phyloP scores from a whole-genome alignment of 2,888 invertebrate genomes.

The Calameuta idolon region DNA sequence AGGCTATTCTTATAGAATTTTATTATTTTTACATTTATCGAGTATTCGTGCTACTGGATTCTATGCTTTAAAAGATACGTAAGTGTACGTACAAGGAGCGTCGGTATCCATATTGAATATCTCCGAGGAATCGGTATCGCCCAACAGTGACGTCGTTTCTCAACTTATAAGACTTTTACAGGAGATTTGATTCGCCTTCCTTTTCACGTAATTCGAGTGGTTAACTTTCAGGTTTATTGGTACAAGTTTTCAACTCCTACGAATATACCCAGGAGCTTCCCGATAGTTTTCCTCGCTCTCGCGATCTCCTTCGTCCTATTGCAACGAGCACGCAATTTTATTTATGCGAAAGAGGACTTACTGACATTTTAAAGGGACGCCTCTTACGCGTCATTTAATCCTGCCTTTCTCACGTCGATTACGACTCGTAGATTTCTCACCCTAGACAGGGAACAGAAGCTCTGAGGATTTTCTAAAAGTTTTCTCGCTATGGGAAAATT shows the following conservation, averaged over 20 bases:
- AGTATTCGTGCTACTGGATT: neutral
- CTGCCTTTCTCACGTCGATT: neutral
- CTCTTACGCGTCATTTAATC: neutral
- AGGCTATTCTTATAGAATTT: neutral
- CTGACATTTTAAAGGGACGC: neutral
- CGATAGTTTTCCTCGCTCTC: neutral
- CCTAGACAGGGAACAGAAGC: neutral
- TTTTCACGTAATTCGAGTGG: neutral
- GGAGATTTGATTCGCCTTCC: neutral
- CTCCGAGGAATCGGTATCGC: neutral
- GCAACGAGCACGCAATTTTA: neutral
- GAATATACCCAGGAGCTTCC: neutral
- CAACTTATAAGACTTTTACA: neutral
- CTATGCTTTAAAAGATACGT: neutral
- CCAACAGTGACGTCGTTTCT: neutral
- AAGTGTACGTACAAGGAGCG: neutral
- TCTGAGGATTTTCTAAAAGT: neutral
- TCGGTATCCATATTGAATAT: neutral
- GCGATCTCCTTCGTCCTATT: neutral
- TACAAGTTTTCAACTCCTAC: neutral
- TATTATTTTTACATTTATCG: neutral
- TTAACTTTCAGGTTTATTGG: neutral
- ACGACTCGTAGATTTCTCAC: neutral
- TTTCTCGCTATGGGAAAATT: neutral
- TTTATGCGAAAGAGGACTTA: neutral